Evolutionary conservation across 2,797 vertebrate genomes (phyloP), one percentile per base, ranked within the genome.

Genomic region (Xenops minutus): DNA sequence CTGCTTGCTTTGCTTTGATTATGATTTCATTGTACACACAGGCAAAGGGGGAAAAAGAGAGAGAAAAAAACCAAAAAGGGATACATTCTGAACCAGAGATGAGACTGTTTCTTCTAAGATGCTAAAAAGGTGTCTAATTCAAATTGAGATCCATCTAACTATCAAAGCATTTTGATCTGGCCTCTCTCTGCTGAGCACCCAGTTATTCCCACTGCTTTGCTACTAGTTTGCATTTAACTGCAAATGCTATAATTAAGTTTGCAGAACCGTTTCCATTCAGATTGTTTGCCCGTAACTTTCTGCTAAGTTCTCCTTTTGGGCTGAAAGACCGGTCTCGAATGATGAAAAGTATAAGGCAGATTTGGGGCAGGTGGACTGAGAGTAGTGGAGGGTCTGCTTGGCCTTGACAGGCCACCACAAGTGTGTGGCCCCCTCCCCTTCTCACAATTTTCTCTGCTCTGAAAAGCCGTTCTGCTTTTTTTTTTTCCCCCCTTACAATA

Each of bases 1-100:
- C 36, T 85, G 75, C 76, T 82, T 91, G 52, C 72, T 85, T 85
- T 94, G 88, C 52, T 92, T 84, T 72, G 48, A 74, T 72, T 87
- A 19, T 14, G 59, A 79, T 79, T 93, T 91, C 49, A 58, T 29
- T 32, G 67, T n/a, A 85, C 18, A 61, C 44, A 61, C 14, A 30
- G 29, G 36, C 34, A 59, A 52, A 4, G 4, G 3, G 15, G 2
- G 2, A 6, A 10, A 6, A 9, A 12, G 17, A 7, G 4, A 3
- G 18, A 43, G 14, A 26, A 24, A 20, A 43, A 18, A 30, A 36
- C 2, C 21, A 48, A 29, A 51, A 52, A 29, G 29, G 16, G 6
- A 59, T 48, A 27, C 10, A 69, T 7, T 49, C 46, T 23, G 39
- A 90, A 46, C 3, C 26, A 89, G 26, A 82, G 58, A 46, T 46